Evolutionary conservation across 2,797 vertebrate genomes (phyloP).

Genomic region (Sarcophilus harrisii): DNA sequence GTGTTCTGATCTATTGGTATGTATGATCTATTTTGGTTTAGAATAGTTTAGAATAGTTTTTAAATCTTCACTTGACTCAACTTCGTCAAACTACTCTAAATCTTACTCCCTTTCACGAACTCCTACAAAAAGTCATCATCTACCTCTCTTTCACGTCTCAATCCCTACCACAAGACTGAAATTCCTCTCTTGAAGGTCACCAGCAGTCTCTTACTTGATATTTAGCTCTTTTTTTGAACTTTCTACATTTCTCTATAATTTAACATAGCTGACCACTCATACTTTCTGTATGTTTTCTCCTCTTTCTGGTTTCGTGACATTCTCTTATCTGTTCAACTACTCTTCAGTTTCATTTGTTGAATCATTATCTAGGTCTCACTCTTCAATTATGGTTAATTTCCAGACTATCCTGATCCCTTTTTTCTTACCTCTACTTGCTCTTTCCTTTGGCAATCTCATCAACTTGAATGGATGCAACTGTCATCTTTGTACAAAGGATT

Average conservation of each 20-base stretch:
- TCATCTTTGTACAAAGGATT: not conserved
- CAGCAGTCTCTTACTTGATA: too few relatives aligned
- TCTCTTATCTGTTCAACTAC: not conserved
- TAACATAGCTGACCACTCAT: not conserved
- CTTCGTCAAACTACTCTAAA: too few relatives aligned
- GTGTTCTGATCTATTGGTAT: too few relatives aligned
- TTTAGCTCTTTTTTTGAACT: not conserved
- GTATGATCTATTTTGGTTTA: not conserved
- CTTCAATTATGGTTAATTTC: not conserved
- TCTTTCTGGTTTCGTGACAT: not conserved
- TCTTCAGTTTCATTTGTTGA: not conserved
- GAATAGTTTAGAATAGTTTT: not conserved
- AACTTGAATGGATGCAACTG: not conserved
- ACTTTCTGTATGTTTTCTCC: too few relatives aligned
- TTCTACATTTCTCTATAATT: not conserved
- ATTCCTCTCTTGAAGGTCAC: too few relatives aligned
- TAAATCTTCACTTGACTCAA: not conserved
- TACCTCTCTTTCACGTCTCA: not conserved
- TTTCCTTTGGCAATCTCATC: not conserved
- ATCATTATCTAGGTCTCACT: not conserved
- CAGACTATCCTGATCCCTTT: not conserved
- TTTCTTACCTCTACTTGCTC: not conserved
- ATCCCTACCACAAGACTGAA: not conserved
- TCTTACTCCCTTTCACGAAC: too few relatives aligned
- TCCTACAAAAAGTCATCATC: not conserved